Evolutionary conservation across 2,888 invertebrate genomes (phyloP).

Genomic region (Smittia sp.): DNA sequence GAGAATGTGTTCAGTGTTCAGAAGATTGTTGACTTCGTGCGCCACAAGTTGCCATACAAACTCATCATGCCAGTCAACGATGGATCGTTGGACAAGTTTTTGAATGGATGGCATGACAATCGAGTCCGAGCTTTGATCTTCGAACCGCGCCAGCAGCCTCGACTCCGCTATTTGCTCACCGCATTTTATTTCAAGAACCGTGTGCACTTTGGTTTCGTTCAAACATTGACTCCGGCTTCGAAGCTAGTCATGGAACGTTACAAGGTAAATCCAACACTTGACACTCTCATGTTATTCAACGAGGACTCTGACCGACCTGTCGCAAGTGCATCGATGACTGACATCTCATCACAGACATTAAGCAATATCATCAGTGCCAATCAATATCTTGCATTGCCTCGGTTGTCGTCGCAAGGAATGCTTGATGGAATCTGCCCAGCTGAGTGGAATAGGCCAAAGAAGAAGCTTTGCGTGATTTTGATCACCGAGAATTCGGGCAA

Average conservation of each 20-base stretch:
- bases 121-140: slow-evolving; percentile 86
- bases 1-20: slow-evolving; percentile 76
- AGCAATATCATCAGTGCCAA: slow-evolving; percentile 85
- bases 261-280: slow-evolving; percentile 70
- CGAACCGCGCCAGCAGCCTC: slow-evolving; percentile 70
- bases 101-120: slow-evolving; percentile 89
- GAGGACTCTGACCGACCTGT: slow-evolving; percentile 78
- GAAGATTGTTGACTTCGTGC: slow-evolving; percentile 82
- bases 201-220: slow-evolving; percentile 81
- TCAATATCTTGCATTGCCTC: slow-evolving; percentile 81
- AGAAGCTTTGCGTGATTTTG: slow-evolving; percentile 74
- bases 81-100: slow-evolving; percentile 70
- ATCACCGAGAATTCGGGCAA: slow-evolving; percentile 64
- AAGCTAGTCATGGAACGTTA: slow-evolving; percentile 64
- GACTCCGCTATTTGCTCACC: slow-evolving; percentile 81
- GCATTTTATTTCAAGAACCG: slow-evolving; percentile 83
- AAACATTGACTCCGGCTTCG: slow-evolving; percentile 61
- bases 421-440: slow-evolving; percentile 73
- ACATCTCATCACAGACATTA: slow-evolving; percentile 83
- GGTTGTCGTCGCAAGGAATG: slow-evolving; percentile 86
- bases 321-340: slow-evolving; percentile 84
- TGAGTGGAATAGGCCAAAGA: slow-evolving; percentile 75
- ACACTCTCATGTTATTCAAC: slow-evolving; percentile 84
- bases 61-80: slow-evolving; percentile 70
- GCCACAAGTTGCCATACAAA: slow-evolving; percentile 81